Evolutionary conservation across 1,140 invertebrate species (phyloP), one percentile per base, ranked within the genome.

Genomic region (Drosophila mayri): DNA sequence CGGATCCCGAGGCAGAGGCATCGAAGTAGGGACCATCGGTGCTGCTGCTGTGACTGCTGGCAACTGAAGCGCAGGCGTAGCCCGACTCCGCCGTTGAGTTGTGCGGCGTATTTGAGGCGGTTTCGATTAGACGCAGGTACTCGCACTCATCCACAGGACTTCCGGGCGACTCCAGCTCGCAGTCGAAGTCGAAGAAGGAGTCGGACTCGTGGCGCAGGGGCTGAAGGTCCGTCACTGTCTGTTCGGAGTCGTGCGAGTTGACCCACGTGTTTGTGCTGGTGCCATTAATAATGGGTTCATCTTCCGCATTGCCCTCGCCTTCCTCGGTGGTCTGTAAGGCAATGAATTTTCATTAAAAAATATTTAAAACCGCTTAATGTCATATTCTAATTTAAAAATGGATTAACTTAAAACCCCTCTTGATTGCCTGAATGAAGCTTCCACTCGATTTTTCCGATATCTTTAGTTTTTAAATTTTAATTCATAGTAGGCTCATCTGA

Each of bases 121-220:
- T 93, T 37, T 94, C 94, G 20, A 94, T 94, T n/a, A 93, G 72
- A 55, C 91, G 84, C 76, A 92, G 79, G 75, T 93, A 93, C 83
- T 93, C 92, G 67, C 92, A 92, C 83, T 95, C 95, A 64, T 96
- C 95, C 5, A 94, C 94, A 0, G 96, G 96, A 78, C 95, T 96
- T 18, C 94, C 94, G 0, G 95, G 95, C 43, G 94, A 95, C 59
- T 95, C 94, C 64, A 94, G 93, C 67, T 95, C 94, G 28, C 94
- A 92, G 84, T 95, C 95, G 46, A 94, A 93, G 64, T 95, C 94
- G 47, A 95, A 93, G 59, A 94, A 95, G 44, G 94, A 93, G 71
- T 94, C 95, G 81, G 80, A 94, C 93, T 41, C 94, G 91, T 81
- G 94, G 88, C 57, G 92, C 79, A 85, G 91, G 61, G 92, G 93